Base-by-base conservation (phyloP, 2,797 vertebrate species). In the Pantherophis alleghaniensis region DNA sequence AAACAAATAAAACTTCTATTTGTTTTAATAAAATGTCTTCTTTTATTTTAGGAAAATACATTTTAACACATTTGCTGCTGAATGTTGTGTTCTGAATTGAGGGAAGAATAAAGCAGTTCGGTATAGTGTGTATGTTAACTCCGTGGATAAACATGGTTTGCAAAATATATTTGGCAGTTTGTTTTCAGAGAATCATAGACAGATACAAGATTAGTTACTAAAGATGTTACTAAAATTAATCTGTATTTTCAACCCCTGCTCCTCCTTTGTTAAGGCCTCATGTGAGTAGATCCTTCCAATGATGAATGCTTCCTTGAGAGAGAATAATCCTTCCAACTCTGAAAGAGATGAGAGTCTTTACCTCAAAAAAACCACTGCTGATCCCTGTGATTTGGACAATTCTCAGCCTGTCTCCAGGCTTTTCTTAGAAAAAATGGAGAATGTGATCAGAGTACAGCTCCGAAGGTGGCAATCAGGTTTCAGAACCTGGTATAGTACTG, bases 1-100 rank as follows among this genome's bases (percentile, higher is more conserved):
- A 95, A 96, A 97, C 95, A 42, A 94, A 92, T 95, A 95, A 94
- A 94, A 95, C 93, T 96, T 97, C 96, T 96, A 59, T 93, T 92
- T 95, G 90, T 97, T 97, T 96, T 96, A 91, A 95, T 96, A 94
- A 95, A 91, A 95, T 94, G 95, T 95, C 9, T 95, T 60, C 51
- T 92, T 93, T 92, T 96, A 97, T 97, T 94, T 96, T 97, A 92
- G 87, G 89, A 57, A 95, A 93, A 87, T 95, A 93, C 95, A 94
- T 94, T 96, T 97, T 96, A 96, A 90, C 87, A 94, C 95, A 96
- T 90, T 94, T 93, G 94, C 96, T 96, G 93, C 95, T 97, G 95
- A 91, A 90, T 93, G 93, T 88, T 95, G 88, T 93, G 94, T 94
- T 63, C 96, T 95, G 95, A 93, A 92, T 96, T 93, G 56, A 5